Base-by-base conservation (phyloP, 2,888 invertebrate species). In the Kryphioiulus occultus region DNA sequence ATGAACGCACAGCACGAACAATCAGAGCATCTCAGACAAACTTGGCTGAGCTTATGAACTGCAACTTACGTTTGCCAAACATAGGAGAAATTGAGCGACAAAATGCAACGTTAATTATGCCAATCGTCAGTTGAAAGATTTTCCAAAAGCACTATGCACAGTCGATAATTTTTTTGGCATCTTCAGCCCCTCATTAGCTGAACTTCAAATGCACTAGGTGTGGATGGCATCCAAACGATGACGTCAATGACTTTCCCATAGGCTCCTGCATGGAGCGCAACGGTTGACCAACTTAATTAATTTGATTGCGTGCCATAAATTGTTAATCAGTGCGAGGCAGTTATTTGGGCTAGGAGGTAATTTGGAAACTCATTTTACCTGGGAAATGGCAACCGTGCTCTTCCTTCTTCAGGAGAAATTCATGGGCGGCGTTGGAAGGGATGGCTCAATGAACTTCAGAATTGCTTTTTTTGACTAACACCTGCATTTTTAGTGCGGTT, bases 271-370 rank as follows among this genome's bases (percentile, higher is more conserved):
- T n/a, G 53, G 5, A 53, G 68, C 68, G 26, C 78, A 15, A 1
- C 78, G 78, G 26, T 30, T 78, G 78, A 78, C 78, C 78, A 78
- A 30, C 30, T 78, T 78, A 26, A 78, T 78, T 78, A 78, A 78
- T 30, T 78, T 3, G 10, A 78, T 78, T 30, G 78, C 78, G 78
- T 78, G 30, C 78, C 15, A 78, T 78, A 78, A 78, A 78, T 30
- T 78, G 78, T 26, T 78, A 78, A 78, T 78, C 78, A 78, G 26
- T 30, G 78, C 78, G 78, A 30, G 30, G 30, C 78, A 78, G 78
- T 26, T 78, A 78, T 78, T 78, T 78, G 78, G 78, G 78, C 78
- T 78, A 78, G 78, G 12, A 30, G 78, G 78, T 15, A 78, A 78
- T 78, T 68, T 68, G 26, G 26, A 19, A 53, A 53, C 26, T 68